Conservation (phyloP, 2,888 invertebrate genomes). For the Tribolium freemani region DNA sequence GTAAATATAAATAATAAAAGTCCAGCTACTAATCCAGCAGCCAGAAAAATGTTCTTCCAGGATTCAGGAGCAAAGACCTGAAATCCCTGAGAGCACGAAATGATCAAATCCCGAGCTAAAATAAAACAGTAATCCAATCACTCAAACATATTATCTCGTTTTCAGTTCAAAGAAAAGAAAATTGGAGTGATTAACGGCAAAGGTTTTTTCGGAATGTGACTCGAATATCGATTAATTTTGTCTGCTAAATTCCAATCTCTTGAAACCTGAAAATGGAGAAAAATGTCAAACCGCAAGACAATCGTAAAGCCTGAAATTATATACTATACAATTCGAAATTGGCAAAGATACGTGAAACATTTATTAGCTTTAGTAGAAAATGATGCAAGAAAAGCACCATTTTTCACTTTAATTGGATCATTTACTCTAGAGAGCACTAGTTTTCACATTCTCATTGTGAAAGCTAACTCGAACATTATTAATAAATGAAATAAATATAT, state of each 20-base stretch:
- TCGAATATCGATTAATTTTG: neutral
- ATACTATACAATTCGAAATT: neutral
- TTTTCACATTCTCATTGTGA: neutral
- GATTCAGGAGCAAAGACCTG: neutral
- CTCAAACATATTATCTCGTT: conserved; percentile 1
- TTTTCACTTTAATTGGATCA: neutral
- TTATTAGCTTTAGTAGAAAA: neutral
- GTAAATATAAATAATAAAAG: no score
- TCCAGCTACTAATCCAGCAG: no score
- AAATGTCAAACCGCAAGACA: neutral
- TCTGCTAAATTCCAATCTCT: neutral
- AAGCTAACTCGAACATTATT: neutral
- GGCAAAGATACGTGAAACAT: neutral
- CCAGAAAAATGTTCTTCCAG: neutral
- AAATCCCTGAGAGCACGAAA: neutral
- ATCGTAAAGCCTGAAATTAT: neutral
- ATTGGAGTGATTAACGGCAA: neutral
- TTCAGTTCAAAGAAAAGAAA: neutral
- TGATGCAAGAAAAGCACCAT: neutral
- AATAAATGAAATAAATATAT: neutral
- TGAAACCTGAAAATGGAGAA: neutral
- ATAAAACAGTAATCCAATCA: conserved; percentile 4
- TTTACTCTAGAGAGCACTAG: neutral
- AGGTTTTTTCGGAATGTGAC: neutral
- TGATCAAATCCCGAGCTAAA: neutral